Evolutionary conservation across 2,113 vertebrate species (phyloP), one percentile per base, ranked within the genome.

Genomic region (Elephas maximus): DNA sequence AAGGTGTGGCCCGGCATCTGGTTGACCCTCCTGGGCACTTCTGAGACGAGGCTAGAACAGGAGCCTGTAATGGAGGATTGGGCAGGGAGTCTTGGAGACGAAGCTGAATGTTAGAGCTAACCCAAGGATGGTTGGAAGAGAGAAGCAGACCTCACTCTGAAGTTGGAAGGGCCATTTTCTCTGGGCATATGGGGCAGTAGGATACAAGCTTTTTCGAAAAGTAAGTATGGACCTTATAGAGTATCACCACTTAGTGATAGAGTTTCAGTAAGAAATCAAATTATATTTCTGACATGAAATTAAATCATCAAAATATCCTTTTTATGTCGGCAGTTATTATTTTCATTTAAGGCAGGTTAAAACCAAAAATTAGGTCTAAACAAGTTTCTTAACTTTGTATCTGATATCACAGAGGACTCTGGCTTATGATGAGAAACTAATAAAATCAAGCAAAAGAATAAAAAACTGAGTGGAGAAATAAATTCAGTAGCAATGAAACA

Each of bases 261-360:
- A 80, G 6, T 77, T 87, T 73, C 37, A 53, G 17, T 51, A 71
- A 73, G 37, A 81, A 57, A 51, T 60, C 8, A 94, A 94, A 60
- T 60, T 88, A 23, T 74, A 44, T 37, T 81, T 96, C 60, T 77
- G 41, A 82, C 62, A 77, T 63, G 33, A 91, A 74, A 78, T 62
- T 81, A 86, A 89, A 65, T 91, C 24, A 67, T 23, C 41, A 26
- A 45, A 84, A 82, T 79, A 79, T 90, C 41, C 48, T 73, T 95
- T 92, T 62, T 87, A 44, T 48, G 67, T 89, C 44, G 81, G 57
- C 30, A 48, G 71, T 57, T 8, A 60, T 51, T 26, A 62, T 79
- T 96, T 95, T 83, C n/a, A 76, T 45, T 94, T 69, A 94, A 83
- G 26, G 57, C 3, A 60, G 28, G 76, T 41, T 60, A 81, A 92